Evolutionary conservation across 2,888 invertebrate genomes (phyloP), one percentile per base, ranked within the genome.

Genomic region (Troilus luridus): DNA sequence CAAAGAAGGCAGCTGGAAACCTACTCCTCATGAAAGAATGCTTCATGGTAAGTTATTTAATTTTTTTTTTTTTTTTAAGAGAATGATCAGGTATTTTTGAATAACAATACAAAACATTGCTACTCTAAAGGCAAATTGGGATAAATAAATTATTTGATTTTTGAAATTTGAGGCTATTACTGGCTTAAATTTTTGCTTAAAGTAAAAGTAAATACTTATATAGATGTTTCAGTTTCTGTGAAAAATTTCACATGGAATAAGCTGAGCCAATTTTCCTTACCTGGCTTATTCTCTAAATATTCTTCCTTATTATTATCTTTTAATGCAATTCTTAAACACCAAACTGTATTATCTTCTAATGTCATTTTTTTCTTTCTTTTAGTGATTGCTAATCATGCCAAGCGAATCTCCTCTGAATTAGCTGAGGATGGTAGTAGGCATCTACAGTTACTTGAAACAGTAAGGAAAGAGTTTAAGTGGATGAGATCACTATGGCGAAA

Each of bases 401-500:
- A 94, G 92, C 93, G 94, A 91, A 93, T 93, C 88, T 92, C 94
- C 21, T 90, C 92, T 56, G 93, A 93, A n/a, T 92, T 94, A 60
- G 92, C 95, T 10, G 94, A 95, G 91, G 95, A 95, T 93, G 96
- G 95, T 9, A 94, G 94, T 89, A 93, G 94, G 21, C 95, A 96
- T 93, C 93, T 96, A 59, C 95, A 95, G 88, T 93, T 96, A 27
- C 94, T 97, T 88, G 96, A 96, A 64, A 94, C 94, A 3, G 93
- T 96, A 93, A 97, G 96, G 93, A 96, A 96, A 92, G 96, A 97
- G 93, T 97, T 96, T 93, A 95, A 95, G 88, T 91, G 93, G 91
- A 92, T 94, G 89, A 93, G 94, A 90, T 93, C 93, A 77, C 92
- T 94, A 41, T 95, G 94, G 94, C 93, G 94, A 41, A 92, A 93